Evolutionary conservation across 2,797 vertebrate genomes (phyloP).

Genomic region (Triplophysa yarkandensis): DNA sequence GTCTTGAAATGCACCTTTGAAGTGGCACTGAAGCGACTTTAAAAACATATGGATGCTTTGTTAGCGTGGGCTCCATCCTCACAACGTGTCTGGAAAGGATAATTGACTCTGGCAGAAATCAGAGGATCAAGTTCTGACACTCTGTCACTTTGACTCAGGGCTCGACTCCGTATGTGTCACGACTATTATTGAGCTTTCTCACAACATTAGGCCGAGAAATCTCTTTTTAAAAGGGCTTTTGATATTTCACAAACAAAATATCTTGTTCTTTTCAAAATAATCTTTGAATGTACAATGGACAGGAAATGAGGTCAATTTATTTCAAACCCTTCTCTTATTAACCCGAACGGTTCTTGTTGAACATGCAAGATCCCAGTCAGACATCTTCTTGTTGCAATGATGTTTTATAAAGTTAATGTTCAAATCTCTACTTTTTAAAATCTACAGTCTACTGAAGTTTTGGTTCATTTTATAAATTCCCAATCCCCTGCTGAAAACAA

Average conservation of each 20-base stretch:
- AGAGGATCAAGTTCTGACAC: constrained; percentile 65
- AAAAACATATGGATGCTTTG: constrained; percentile 50
- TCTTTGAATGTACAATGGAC: background rate
- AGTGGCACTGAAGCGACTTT: constrained; percentile 61
- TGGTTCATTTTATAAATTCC: too few relatives aligned
- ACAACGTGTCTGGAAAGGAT: constrained; percentile 55
- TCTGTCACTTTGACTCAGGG: constrained; percentile 69
- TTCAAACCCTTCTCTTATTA: background rate
- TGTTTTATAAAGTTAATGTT: too few relatives aligned
- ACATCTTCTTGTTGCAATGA: too few relatives aligned
- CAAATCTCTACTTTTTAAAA: too few relatives aligned
- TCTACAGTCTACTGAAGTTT: too few relatives aligned
- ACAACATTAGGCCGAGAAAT: constrained; percentile 15
- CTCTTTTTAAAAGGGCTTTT: background rate
- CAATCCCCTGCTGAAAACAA: too few relatives aligned
- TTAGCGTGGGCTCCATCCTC: constrained; percentile 62
- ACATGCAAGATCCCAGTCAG: too few relatives aligned
- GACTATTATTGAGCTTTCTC: constrained; percentile 33
- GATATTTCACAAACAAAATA: background rate
- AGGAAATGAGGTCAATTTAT: background rate
- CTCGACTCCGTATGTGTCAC: constrained; percentile 53
- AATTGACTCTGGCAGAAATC: constrained; percentile 65
- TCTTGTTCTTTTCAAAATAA: background rate
- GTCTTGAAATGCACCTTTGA: constrained; percentile 45
- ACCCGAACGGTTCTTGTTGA: too few relatives aligned